These are phyloP conservation scores for Cephus cinctus DNA, from an alignment of 1,140 invertebrate species.

Conservation along the genomic window DNA sequence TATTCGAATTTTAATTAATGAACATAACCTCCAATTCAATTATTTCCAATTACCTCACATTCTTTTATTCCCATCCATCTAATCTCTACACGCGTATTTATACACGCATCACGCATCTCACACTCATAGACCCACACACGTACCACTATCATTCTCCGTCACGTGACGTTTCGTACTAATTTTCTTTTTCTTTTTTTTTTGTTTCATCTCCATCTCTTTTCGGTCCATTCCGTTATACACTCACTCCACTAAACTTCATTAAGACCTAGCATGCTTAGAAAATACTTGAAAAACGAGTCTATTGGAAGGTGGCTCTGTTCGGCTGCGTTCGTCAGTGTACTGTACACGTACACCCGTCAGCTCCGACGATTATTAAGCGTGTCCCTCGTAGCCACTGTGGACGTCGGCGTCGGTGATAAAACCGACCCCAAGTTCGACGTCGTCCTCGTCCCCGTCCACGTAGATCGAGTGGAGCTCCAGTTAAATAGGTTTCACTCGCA, in stretches of 20 bases:
- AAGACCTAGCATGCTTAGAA: constrained; percentile 50
- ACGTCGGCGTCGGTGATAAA: neutral
- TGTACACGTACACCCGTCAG: constrained; percentile 22
- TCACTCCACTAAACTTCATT: constrained; percentile 33
- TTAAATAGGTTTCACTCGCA: constrained; percentile 14
- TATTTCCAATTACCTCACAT: no score
- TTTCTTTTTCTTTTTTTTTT: neutral
- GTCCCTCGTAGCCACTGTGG: constrained; percentile 1
- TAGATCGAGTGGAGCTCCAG: no score
- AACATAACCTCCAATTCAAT: no score
- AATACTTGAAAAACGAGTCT: constrained; percentile 52
- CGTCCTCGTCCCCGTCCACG: neutral
- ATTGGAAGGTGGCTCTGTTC: constrained; percentile 44
- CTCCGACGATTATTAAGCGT: neutral
- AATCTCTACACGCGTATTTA: no score
- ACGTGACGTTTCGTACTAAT: no score
- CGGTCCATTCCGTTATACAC: constrained; percentile 22
- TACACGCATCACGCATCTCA: no score
- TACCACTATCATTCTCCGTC: neutral
- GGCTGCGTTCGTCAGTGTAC: constrained; percentile 37
- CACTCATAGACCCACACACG: no score
- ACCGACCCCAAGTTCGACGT: neutral
- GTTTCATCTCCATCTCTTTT: neutral
- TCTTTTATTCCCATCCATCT: no score
- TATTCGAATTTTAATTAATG: no score